Conservation (phyloP, 2,888 invertebrate genomes). For the Anthophora plumipes region DNA sequence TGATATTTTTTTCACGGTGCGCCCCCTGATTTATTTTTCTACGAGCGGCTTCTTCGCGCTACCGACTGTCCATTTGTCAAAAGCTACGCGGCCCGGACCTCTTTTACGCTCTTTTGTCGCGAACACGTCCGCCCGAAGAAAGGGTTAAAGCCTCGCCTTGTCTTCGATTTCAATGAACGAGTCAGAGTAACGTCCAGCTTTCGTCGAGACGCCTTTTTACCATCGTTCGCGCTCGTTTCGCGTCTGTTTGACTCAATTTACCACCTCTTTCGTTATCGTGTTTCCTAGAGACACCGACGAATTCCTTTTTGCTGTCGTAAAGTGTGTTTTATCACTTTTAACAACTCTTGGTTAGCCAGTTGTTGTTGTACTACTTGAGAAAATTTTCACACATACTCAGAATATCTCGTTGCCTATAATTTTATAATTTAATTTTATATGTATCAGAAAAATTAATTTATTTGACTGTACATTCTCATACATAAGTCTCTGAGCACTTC, state of each 20-base stretch:
- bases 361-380: no score
- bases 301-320: neutral
- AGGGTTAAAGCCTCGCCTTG: constrained; percentile 58
- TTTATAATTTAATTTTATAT: no score
- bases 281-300: neutral
- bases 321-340: neutral
- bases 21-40: constrained; percentile 58
- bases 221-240: constrained; percentile 4
- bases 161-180: constrained; percentile 58
- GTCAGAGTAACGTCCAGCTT: constrained; percentile 14
- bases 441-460: no score
- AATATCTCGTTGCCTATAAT: no score
- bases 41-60: constrained; percentile 60
- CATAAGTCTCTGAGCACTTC: no score
- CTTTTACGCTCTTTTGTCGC: constrained; percentile 65
- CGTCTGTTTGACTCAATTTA: constrained; percentile 4
- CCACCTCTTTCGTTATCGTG: neutral
- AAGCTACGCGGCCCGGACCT: constrained; percentile 34
- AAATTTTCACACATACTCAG: no score
- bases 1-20: constrained; percentile 63
- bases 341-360: no score
- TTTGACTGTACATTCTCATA: no score
- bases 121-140: constrained; percentile 50
- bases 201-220: neutral
- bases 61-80: constrained; percentile 71